Evolutionary conservation across 2,888 invertebrate genomes (phyloP), one percentile per base, ranked within the genome.

Genomic region (Lepetodrilus schrolli): DNA sequence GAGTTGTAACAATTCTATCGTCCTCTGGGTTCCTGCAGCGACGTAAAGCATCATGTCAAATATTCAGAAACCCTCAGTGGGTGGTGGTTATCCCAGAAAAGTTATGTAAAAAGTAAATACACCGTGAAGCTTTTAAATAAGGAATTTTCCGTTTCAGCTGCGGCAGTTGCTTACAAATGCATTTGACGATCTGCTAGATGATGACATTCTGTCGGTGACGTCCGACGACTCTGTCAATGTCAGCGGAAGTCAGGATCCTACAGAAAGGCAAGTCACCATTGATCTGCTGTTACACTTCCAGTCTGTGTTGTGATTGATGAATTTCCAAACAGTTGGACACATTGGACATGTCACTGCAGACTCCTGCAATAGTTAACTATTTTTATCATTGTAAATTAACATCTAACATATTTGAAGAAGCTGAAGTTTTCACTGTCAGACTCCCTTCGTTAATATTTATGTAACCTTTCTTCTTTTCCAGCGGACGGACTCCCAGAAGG

Each of bases 161-260:
- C 78, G 84, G 38, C 82, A 84, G 30, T 74, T 87, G 49, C 76
- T 89, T 69, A 84, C 84, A 0, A 83, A 85, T 75, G 89, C 85
- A 1, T 86, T 89, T 70, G 88, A 87, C 75, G 87, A 87, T 70
- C 75, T 85, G 48, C 78, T 85, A 2, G 84, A 84, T 47, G 88
- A 88, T 73, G 87, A 87, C 58, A 83, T 84, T 21, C 78, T 86
- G 26, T 87, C 86, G 3, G 82, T 81, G 26, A 83, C 84, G 5
- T 84, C 84, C 0, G 84, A 74, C 5, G 74, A 78, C 26, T 66
- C 72, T 21, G 68, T 36, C 23, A 72, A 74, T 36, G 30, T 38
- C 58, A 72, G 69, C 66, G 68, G 68, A 21, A 26, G 47, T 21
- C 17, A 30, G 13, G 58, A 58, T 17, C 58, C 30, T 0, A 23